Conservation (phyloP, 2,888 invertebrate genomes). For the Acanthoscelides obtectus region DNA sequence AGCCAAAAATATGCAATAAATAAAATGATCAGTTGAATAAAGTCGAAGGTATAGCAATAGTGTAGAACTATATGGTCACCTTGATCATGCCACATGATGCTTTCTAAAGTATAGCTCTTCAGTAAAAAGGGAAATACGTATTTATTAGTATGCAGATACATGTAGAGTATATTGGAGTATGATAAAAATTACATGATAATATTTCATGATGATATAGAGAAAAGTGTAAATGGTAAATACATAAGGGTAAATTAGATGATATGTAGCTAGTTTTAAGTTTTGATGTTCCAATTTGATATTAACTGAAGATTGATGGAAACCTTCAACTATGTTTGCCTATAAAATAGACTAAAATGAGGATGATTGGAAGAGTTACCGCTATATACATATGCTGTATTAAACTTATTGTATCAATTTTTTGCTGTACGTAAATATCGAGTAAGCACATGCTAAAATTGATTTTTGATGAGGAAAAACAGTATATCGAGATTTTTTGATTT, state of each 20-base stretch:
- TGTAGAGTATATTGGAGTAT: neutral
- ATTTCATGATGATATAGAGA: no score
- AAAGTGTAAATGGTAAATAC: no score
- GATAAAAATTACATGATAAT: slow-evolving; percentile 3
- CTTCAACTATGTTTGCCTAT: neutral
- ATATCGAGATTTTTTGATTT: no score
- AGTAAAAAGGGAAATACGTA: neutral
- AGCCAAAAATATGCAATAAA: slow-evolving; percentile 17
- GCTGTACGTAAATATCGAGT: neutral
- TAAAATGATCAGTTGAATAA: neutral
- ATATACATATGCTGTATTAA: neutral
- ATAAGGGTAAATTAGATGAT: no score
- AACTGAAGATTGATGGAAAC: neutral
- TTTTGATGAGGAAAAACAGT: no score
- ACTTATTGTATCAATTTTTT: neutral
- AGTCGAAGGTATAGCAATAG: neutral
- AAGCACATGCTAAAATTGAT: no score
- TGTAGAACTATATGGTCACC: neutral
- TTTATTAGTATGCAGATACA: neutral
- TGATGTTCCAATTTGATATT: neutral
- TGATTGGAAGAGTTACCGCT: neutral
- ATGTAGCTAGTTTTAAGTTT: no score
- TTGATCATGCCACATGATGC: neutral
- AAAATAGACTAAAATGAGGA: neutral
- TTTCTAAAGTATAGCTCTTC: slow-evolving; percentile 2